Evolutionary conservation across 2,888 invertebrate species (phyloP).

Genomic region (Microctonus aethiopoides): DNA sequence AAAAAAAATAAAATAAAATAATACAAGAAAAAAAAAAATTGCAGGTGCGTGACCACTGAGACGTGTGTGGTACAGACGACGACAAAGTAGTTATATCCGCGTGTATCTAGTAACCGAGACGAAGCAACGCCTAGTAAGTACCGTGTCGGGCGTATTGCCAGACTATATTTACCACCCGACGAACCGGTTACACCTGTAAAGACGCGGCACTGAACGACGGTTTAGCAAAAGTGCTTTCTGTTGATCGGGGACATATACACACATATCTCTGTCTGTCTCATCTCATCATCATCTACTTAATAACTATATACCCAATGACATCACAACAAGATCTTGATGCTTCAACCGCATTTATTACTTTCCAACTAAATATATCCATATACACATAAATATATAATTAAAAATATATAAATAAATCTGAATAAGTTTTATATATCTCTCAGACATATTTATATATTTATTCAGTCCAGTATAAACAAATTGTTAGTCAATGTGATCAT

Average conservation of each 20-base stretch:
- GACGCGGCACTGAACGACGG: slow-evolving; percentile 36
- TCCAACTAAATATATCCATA: not conserved
- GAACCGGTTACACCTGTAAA: slow-evolving; percentile 59
- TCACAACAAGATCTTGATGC: not conserved
- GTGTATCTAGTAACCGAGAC: slow-evolving; percentile 34
- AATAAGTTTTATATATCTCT: not conserved
- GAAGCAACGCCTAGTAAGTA: slow-evolving; percentile 53
- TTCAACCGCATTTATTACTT: not conserved
- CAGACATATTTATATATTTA: not conserved
- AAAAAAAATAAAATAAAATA: not conserved
- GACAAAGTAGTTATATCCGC: slow-evolving; percentile 32
- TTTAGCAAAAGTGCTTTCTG: slow-evolving; percentile 38
- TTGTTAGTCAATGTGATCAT: not conserved
- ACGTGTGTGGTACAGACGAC: slow-evolving; percentile 19
- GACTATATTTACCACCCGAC: slow-evolving; percentile 61
- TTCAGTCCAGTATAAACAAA: not conserved
- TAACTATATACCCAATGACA: not conserved
- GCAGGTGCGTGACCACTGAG: slow-evolving; percentile 28
- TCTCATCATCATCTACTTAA: not conserved
- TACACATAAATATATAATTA: not conserved
- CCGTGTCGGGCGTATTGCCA: slow-evolving; percentile 58
- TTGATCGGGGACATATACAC: slow-evolving; percentile 14
- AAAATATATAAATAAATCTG: not conserved
- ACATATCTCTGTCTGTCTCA: not conserved
- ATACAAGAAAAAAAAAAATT: slow-evolving; percentile 21